Base-by-base conservation (phyloP, 1,140 invertebrate genomes). In the Drosophila quadrilineata region DNA sequence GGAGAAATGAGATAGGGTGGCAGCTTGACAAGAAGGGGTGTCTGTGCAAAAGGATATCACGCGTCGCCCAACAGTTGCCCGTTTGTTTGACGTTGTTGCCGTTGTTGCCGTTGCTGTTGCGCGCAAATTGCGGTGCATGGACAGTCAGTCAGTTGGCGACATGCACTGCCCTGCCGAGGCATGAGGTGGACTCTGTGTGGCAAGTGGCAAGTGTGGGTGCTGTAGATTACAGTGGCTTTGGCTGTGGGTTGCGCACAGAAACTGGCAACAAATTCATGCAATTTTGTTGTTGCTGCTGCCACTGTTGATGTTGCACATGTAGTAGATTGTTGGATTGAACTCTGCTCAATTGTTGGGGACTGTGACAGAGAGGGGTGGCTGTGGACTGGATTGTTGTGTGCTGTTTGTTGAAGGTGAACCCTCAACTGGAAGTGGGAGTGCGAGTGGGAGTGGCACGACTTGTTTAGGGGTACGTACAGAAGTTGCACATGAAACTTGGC, bases 121-220 rank as follows among this genome's bases (percentile, higher is more conserved):
- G 66, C 79, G 74, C 79, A 85, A 85, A 85, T 85, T 85, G 79
- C 67, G 79, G 80, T 85, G 75, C 79, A 70, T 60, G 75, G 67
- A 75, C 77, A 82, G 79, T 62, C 71, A 71, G 67, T 72, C 77
- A 82, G 79, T 62, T 67, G 40, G 54, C 50, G 64, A 54, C 57
- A 58, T 45, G 52, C 24, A 46, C 19, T 16, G 46, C 14, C 22
- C 3, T 45, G 12, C 3, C 17, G 6, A 22, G 43, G 9, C 22
- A 22, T 21, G 40, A 19, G 26, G 33, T 35, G 3, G 52, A 28
- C 6, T 22, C 3, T 26, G 1, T 14, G 48, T 22, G 74, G 35
- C 29, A 17, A 38, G 5, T 45, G 29, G 31, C 3, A 46, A 40
- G 35, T 9, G 36, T 36, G 33, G n/a, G 19, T 22, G 24, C 8